Conservation (phyloP, 2,113 vertebrate species). For the Potamarius usumacintae region DNA sequence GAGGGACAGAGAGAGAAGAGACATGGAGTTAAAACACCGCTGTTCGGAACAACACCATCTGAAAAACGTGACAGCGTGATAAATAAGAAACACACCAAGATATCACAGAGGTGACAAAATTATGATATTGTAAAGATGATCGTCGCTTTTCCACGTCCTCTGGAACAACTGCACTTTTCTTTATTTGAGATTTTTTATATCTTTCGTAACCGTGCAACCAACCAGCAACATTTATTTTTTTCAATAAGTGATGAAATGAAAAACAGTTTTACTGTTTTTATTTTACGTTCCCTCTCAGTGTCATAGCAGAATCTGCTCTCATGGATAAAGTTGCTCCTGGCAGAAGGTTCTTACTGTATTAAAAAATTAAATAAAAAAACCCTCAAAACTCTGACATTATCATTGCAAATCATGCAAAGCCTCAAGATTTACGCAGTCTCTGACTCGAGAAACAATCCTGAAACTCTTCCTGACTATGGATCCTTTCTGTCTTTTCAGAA, state of each 20-base stretch:
- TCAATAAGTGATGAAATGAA: neutral
- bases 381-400: neutral
- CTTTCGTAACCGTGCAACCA: neutral
- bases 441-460: neutral
- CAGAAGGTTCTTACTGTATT: neutral
- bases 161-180: neutral
- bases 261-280: neutral
- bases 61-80: neutral
- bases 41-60: neutral
- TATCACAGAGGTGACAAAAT: neutral
- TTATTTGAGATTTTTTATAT: neutral
- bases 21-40: neutral
- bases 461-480: neutral
- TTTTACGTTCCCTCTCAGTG: neutral
- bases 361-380: neutral
- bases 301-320: neutral
- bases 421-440: neutral
- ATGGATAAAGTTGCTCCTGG: neutral
- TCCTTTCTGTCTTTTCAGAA: neutral
- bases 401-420: neutral
- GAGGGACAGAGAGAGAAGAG: conserved; percentile 47
- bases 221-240: neutral
- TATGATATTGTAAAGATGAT: neutral
- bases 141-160: neutral
- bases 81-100: neutral